Base-by-base conservation (phyloP, 1,140 invertebrate genomes). In the Drosophila tani region DNA sequence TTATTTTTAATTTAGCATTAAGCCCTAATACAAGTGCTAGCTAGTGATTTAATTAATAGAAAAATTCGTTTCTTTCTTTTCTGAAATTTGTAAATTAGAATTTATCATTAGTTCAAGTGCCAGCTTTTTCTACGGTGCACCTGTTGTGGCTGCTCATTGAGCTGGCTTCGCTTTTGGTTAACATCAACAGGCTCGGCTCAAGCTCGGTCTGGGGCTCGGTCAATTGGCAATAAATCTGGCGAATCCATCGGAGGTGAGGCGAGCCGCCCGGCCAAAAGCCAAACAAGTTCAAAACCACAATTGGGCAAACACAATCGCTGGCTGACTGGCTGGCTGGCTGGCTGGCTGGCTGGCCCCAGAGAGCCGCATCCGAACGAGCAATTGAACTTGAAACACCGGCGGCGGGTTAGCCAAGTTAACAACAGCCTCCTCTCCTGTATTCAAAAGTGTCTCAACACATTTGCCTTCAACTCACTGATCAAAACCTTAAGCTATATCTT, bases 281-380 rank as follows among this genome's bases (percentile, higher is more conserved):
- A 79, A 90, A 90, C 85, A 90, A 87, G 83, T 87, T 87, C 80
- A 87, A 90, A 90, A 90, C 85, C 85, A 69, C 85, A 90, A 90
- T 90, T 90, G 85, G 85, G 85, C 85, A 90, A 91, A 82, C 70
- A 71, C 68, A 56, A 40, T 56, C 53, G 51, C 51, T 38, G 51
- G 51, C 51, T 35, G 32, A 11, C 32, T 35, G 32, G 9, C 32
- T 32, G 32, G 8, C 32, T 35, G 32, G 9, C 32, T 32, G 32
- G 8, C 32, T 35, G 32, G 32, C 32, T 66, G 41, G 41, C 38
- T 84, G 68, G 59, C 59, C 47, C 46, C 59, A 32, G 29, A 43
- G 49, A 80, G 75, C 70, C 46, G 50, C 65, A 58, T 83, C 66
- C 51, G 47, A 57, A 62, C 51, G 65, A 47, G 47, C 68, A 60